phyloP scores from a whole-genome alignment of 37 sponge, comb jelly and placozoan genomes.

The Beroe forskalii region DNA sequence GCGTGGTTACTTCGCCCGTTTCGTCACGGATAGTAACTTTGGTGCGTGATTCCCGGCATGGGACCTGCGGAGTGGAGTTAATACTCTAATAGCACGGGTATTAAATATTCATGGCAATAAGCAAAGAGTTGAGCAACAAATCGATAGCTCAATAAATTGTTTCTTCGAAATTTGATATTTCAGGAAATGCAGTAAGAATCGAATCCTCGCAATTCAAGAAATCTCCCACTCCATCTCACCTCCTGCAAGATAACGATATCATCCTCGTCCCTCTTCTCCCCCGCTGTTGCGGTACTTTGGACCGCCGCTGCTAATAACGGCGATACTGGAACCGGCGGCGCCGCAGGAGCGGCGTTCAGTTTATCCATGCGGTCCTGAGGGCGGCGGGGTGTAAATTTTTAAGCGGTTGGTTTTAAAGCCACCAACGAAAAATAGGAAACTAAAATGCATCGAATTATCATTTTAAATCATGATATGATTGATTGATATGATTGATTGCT shows the following conservation, averaged over 20 bases:
- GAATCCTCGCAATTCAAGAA: no score
- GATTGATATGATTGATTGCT: no score
- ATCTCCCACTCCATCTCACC: not conserved
- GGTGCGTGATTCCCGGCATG: constrained; percentile 32
- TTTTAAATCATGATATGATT: no score
- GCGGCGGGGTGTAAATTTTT: no score
- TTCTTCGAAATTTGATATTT: no score
- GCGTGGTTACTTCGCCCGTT: constrained; percentile 24
- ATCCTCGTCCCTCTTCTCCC: not conserved
- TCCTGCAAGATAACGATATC: constrained; percentile 28
- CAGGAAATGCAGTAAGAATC: no score
- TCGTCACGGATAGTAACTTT: constrained; percentile 56
- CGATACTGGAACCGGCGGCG: not conserved
- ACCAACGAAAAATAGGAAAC: no score
- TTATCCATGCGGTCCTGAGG: constrained; percentile 25
- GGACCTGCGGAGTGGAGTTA: not conserved
- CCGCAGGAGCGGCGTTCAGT: not conserved
- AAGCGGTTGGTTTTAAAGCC: no score
- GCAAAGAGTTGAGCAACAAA: not conserved
- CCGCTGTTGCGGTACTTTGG: not conserved
- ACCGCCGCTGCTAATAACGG: not conserved
- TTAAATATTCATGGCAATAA: not conserved
- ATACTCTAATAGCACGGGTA: not conserved
- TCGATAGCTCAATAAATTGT: not conserved
- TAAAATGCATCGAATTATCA: no score